phyloP scores from a whole-genome alignment of 2,797 vertebrate genomes.

The Gouania willdenowi region DNA sequence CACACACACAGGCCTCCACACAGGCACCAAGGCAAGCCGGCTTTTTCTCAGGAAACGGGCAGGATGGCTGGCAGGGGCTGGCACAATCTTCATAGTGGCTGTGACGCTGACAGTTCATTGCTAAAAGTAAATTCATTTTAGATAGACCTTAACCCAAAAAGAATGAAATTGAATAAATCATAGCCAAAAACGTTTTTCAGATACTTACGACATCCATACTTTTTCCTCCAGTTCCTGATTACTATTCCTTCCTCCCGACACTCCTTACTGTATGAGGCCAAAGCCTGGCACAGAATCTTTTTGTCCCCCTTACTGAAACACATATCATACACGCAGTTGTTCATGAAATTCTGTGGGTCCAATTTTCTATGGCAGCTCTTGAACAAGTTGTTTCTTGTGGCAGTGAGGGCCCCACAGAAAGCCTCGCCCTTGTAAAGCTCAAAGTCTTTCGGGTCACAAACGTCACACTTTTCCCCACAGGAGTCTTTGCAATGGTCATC shows the following conservation, averaged over 20 bases:
- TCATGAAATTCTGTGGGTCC: conserved; percentile 64
- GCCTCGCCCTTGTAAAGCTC: conserved; percentile 43
- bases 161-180: neutral
- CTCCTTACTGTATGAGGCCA: conserved; percentile 67
- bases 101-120: conserved; percentile 75
- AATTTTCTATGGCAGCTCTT: conserved; percentile 60
- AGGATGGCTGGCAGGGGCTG: conserved; percentile 74
- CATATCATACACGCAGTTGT: conserved; percentile 78
- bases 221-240: conserved; percentile 72
- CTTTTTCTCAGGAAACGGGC: conserved; percentile 40
- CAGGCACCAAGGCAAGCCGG: conserved; percentile 59
- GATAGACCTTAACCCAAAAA: neutral
- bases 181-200: neutral
- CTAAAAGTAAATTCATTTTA: conserved; percentile 50
- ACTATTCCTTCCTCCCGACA: conserved; percentile 71
- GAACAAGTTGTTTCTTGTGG: conserved; percentile 60
- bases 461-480: conserved; percentile 61
- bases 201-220: conserved; percentile 78
- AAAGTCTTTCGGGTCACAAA: conserved; percentile 31
- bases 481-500: conserved; percentile 64
- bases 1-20: conserved; percentile 79
- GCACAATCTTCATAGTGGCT: conserved; percentile 80
- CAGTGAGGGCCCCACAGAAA: conserved; percentile 72
- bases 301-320: conserved; percentile 68
- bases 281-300: conserved; percentile 65